Evolutionary conservation across 2,888 invertebrate genomes (phyloP), one percentile per base, ranked within the genome.

Genomic region (Tachina fera): DNA sequence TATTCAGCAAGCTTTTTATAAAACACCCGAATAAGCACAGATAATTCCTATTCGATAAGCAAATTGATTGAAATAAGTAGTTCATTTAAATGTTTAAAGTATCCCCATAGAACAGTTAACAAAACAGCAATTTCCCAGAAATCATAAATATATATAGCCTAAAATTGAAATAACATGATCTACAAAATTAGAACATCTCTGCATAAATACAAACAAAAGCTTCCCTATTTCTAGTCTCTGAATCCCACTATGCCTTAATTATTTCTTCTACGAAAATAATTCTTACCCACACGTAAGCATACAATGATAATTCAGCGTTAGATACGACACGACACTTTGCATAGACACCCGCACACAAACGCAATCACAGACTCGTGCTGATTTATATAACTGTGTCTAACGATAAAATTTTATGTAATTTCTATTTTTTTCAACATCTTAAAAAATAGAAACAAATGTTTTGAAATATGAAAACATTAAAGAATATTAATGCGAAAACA

Each of bases 401-500:
- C 53, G 70, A 70, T 78, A 61, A 70, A 70, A 70, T 43, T 67
- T 10, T 58, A 1, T 51, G 47, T 19, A 51, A 16, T 43, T 58
- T 58, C 31, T 31, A 11, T 45, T 39, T 31, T 47, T 53, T 31
- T 11, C 3, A 9, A 13, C 22, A 14, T 60, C 19, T 41, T 10
- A 60, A 60, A 60, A 22, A 22, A 31, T 31, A 31, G 41, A 41
- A 68, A 60, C 41, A 68, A 41, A 70, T 41, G 63, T 53, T 41
- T 53, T 14, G 43, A 16, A 49, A 19, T 19, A n/a, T 13, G 11
- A 22, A 58, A 72, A 11, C 31, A 10, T 16, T 53, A 8, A 70
- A 61, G 61, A 51, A 70, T 70, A 61, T 78, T 61, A 78, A 78
- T 78, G 61, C 60, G 53, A 53, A 78, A 60, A 49, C 56, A 63